Evolutionary conservation across 2,113 vertebrate genomes (phyloP), one percentile per base, ranked within the genome.

Genomic region (Siphamia tubifer): DNA sequence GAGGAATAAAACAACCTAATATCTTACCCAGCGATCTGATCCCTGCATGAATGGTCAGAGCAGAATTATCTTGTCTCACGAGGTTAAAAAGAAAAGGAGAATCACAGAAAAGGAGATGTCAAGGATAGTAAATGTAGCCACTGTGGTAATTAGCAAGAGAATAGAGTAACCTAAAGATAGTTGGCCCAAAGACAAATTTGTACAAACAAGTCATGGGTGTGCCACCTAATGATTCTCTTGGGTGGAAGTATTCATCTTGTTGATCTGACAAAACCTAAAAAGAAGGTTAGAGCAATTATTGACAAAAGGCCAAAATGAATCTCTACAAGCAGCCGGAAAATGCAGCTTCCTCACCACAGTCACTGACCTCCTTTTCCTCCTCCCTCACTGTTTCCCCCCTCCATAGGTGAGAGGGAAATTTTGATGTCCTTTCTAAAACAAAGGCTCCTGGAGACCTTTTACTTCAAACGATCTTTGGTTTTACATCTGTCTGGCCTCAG

Each of bases 261-360:
- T 90, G 89, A 90, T 90, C 91, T 88, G 83, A 91, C 87, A 87
- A 91, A 85, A 75, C 63, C 70, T 89, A 69, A 85, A 85, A 82
- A 82, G 70, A 44, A 12, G 55, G 25, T 63, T 8, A 52, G 62
- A 48, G 68, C 66, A 65, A 83, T 83, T 90, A 91, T 84, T 90
- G 90, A 91, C 86, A 89, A 56, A 60, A 42, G 38, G 62, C 84
- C 69, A 76, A 57, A 76, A 60, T 45, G 69, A 82, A 52, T 78
- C 77, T 80, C 73, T 79, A 56, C 88, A 82, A 78, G 69, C 71
- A 55, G 73, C 43, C 35, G 76, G 60, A 19, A 58, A 52, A 75
- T 24, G 45, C 76, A 42, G 54, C 67, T 42, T 35, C 27, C 44
- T 25, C 15, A 30, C 25, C 44, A 28, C 44, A 28, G 44, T 28